Evolutionary conservation across 2,888 invertebrate species (phyloP), one percentile per base, ranked within the genome.

Genomic region (Pediacus dermestoides): DNA sequence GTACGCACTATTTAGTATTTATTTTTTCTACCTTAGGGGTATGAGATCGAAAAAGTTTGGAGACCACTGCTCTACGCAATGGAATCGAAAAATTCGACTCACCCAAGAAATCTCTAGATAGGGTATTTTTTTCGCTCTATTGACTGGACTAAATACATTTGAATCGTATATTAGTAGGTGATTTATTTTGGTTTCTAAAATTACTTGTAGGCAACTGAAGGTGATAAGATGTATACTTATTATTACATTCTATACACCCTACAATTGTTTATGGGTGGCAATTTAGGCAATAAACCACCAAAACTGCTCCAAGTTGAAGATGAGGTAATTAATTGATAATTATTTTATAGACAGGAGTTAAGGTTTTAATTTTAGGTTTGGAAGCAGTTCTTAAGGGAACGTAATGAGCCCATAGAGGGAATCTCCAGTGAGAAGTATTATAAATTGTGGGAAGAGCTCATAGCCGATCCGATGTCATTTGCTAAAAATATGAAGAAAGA

Each of bases 191-290:
- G 15, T 30, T 21, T 33, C 34, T 33, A 16, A 18, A 36, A 27
- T 33, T 13, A 26, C 61, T 67, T 57, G 44, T 54, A 71, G 67
- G 69, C 72, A 11, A 66, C 67, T 22, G 75, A 76, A 46, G 60
- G 69, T 3, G 72, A 74, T 44, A 75, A 72, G 62, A 70, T 76
- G 63, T 70, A 74, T 40, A 73, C 70, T 6, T 69, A 73, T 39
- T 62, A 75, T 55, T 78, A 76, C 60, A 60, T 77, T 33, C 56
- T 77, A n/a, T 74, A 77, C 50, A 67, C 69, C 34, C 48, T 77
- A 25, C 67, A 73, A 52, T 59, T 74, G 18, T 72, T 75, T 52
- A 46, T 52, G 10, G 36, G 53, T 23, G 74, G 73, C 25, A 53
- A 53, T 30, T 65, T 68, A 42, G 76, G 75, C 15, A 74, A 70